phyloP scores from a whole-genome alignment of 53 echinoderm and acorn worm genomes.

The Paracentrotus lividus region DNA sequence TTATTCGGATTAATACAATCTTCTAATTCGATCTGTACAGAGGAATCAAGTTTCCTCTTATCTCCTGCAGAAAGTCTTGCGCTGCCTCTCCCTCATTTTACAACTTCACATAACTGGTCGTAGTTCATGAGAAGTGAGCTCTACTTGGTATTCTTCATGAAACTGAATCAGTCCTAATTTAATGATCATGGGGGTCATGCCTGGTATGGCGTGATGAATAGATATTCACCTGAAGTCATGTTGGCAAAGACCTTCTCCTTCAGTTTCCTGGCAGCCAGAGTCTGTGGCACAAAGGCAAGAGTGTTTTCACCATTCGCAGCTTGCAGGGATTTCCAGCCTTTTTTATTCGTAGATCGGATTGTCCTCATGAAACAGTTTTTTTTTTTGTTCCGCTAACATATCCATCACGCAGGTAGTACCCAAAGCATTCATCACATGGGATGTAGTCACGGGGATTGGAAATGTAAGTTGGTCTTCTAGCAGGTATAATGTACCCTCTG shows the following conservation, averaged over 20 bases:
- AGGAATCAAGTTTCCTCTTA: constrained; percentile 65
- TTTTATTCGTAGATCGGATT: neutral
- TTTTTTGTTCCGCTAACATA: constrained; percentile 57
- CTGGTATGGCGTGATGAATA: constrained; percentile 64
- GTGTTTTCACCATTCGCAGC: constrained; percentile 34
- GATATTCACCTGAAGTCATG: constrained; percentile 58
- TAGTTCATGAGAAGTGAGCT: constrained; percentile 60
- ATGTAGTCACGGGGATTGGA: constrained; percentile 57
- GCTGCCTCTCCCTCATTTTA: constrained; percentile 79
- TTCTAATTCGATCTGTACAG: constrained; percentile 54
- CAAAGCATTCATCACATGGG: constrained; percentile 69
- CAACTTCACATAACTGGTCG: constrained; percentile 76
- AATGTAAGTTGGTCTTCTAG: constrained; percentile 56
- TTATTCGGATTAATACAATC: constrained; percentile 72
- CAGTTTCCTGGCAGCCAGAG: constrained; percentile 27
- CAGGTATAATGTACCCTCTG: constrained; percentile 70
- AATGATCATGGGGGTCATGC: constrained; percentile 74
- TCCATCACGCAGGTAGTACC: constrained; percentile 50
- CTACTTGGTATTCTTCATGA: constrained; percentile 34
- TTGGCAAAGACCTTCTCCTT: constrained; percentile 63
- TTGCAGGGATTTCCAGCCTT: constrained; percentile 57
- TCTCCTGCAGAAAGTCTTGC: constrained; percentile 60
- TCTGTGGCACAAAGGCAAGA: constrained; percentile 25
- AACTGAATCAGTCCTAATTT: constrained; percentile 64
- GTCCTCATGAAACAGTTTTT: constrained; percentile 39